phyloP scores from a whole-genome alignment of 2,113 vertebrate species.

The Antechinus stuartii region DNA sequence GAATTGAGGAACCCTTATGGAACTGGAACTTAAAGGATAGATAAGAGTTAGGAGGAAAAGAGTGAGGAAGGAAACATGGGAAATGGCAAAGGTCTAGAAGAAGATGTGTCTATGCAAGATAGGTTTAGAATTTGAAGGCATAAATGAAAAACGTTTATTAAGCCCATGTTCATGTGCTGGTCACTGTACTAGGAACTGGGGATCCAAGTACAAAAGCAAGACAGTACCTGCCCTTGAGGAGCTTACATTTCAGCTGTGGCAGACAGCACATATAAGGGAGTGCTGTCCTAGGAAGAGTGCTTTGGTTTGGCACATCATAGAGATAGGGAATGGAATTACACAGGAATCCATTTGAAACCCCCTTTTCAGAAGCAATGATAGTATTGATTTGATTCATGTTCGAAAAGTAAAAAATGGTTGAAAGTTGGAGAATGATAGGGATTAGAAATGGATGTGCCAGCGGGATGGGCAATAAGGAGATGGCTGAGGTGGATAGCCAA shows the following conservation, averaged over 20 bases:
- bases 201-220: background rate
- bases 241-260: background rate
- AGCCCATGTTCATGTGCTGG: background rate
- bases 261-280: background rate
- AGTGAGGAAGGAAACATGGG: background rate
- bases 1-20: conserved; percentile 10
- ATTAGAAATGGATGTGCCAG: background rate
- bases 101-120: background rate
- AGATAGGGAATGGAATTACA: background rate
- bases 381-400: background rate
- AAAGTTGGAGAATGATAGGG: background rate
- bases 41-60: background rate
- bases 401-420: background rate
- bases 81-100: background rate
- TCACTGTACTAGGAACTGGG: background rate
- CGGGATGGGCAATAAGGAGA: background rate
- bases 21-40: background rate
- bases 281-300: background rate
- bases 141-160: background rate
- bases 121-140: background rate
- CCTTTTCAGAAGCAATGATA: background rate
- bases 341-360: background rate
- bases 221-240: background rate
- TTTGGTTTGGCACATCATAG: background rate
- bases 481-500: background rate